Evolutionary conservation across 2,888 invertebrate species (phyloP), one percentile per base, ranked within the genome.

Genomic region (Eutolmus rufibarbis): DNA sequence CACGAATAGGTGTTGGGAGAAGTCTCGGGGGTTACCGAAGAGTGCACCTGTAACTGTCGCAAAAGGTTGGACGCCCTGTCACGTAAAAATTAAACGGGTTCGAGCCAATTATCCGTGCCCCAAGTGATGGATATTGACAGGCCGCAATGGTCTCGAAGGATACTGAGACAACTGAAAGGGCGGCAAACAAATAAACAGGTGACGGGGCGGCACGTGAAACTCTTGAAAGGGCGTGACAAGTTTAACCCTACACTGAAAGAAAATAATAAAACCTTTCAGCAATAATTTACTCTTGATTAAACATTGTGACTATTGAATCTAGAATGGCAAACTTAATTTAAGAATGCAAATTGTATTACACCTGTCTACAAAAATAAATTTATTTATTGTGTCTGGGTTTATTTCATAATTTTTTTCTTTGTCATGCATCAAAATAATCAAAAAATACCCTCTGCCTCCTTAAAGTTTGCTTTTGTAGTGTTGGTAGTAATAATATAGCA

Each of bases 61-160:
- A 81, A 81, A 46, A 81, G 81, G 46, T 81, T 79, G 9, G 34
- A 51, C 12, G 51, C 12, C 81, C 31, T 81, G 81, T 81, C 81
- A 81, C 81, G 81, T 81, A 81, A 31, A 28, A 81, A 81, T 81
- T 81, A 51, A 81, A 51, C 81, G 81, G 81, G 81, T 81, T 81
- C 51, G 46, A 16, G 46, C n/a, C 51, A 81, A 46, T 51, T 51
- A 51, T 23, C 46, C 31, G 5, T 31, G 31, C 28, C 56, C 31
- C 34, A 56, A 16, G 23, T 81, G 56, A 81, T 81, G 56, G 43
- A 81, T 51, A 81, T 81, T 81, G 81, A 81, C 56, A 28, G 46
- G 51, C 8, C 23, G 12, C 57, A 57, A 57, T 57, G 5, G 23
- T 57, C 66, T 8, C 12, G 16, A 51, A 23, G 31, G n/a, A 81